phyloP scores from a whole-genome alignment of 2,888 invertebrate species.

The Mactromeris polynyma region DNA sequence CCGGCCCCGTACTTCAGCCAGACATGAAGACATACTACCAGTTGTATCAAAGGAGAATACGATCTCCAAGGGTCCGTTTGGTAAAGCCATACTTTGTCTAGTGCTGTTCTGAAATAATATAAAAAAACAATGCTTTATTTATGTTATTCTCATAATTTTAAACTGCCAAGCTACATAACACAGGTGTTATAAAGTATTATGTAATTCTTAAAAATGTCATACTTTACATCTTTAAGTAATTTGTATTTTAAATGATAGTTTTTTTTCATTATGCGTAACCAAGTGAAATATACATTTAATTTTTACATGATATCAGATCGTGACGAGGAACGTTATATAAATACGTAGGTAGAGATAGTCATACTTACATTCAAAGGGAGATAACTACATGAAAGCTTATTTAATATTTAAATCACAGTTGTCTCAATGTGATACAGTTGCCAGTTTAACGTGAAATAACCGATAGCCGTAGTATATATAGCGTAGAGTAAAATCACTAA shows the following conservation, averaged over 20 bases:
- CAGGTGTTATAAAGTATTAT: too few species aligned
- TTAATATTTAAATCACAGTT: background rate
- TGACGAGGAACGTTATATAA: too few species aligned
- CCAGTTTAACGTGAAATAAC: background rate
- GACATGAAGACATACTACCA: constrained; percentile 81
- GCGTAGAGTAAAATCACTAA: background rate
- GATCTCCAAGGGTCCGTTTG: constrained; percentile 74
- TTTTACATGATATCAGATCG: too few species aligned
- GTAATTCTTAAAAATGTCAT: too few species aligned
- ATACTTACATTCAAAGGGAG: background rate
- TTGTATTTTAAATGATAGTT: too few species aligned
- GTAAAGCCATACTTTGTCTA: constrained; percentile 19
- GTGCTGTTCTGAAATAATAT: background rate
- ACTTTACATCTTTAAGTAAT: too few species aligned
- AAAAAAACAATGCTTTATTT: background rate
- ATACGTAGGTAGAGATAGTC: background rate
- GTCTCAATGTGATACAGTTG: background rate
- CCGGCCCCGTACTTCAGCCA: constrained; percentile 76
- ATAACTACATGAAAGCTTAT: background rate
- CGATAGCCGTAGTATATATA: background rate
- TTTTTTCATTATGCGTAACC: too few species aligned
- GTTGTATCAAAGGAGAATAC: constrained; percentile 85
- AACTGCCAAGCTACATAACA: too few species aligned
- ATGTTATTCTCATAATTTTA: too few species aligned
- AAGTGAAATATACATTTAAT: too few species aligned